Conservation (phyloP, 2,888 invertebrate genomes). For the Folsomia manolachei region DNA sequence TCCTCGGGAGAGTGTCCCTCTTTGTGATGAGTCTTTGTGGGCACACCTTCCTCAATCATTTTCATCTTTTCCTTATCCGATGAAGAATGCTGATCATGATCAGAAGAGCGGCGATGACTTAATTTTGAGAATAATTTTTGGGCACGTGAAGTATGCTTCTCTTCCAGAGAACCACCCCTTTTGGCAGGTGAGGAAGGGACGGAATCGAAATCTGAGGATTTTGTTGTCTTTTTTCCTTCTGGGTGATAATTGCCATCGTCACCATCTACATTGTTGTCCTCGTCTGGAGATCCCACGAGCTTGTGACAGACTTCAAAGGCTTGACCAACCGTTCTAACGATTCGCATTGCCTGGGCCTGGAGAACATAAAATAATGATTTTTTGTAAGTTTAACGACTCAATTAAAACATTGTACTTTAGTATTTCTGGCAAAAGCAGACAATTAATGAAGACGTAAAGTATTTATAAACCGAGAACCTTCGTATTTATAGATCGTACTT, state of each 20-base stretch:
- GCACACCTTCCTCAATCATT: neutral
- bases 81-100: neutral
- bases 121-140: constrained; percentile 1
- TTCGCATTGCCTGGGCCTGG: constrained; percentile 96
- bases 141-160: constrained; percentile 21
- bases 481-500: too few species aligned
- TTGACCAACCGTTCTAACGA: constrained; percentile 97
- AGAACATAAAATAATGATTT: neutral
- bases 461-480: too few species aligned
- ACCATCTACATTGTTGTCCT: constrained; percentile 53
- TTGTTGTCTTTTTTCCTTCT: constrained; percentile 48
- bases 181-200: constrained; percentile 48
- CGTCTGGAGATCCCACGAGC: constrained; percentile 61
- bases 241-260: constrained; percentile 40
- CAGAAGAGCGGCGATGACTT: neutral
- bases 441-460: neutral
- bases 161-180: constrained; percentile 19
- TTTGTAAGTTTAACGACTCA: too few species aligned
- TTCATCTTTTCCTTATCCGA: neutral
- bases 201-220: constrained; percentile 54
- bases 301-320: constrained; percentile 99
- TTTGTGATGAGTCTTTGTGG: neutral
- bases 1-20: neutral
- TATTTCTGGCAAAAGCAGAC: neutral
- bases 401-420: neutral